A percentile compares a stretch with the other conserved stretches of the same genome.
phyloP scores from a whole-genome alignment of 2,797 vertebrate species.

The Platalea minor region DNA sequence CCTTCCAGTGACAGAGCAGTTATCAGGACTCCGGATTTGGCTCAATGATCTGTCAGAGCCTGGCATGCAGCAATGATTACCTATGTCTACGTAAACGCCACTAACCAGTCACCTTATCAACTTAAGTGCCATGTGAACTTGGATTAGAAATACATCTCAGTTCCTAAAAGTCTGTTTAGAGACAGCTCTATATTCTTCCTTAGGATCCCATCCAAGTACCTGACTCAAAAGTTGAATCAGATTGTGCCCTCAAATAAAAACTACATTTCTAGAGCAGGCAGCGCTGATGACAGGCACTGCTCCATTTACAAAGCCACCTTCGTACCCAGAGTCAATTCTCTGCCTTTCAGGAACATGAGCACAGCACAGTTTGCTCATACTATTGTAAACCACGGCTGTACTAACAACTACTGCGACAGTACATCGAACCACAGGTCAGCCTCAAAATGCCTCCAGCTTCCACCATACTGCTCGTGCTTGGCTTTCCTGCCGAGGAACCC shows the following conservation, averaged over 20 bases:
- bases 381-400: not conserved
- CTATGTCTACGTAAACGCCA: not conserved
- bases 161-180: not conserved
- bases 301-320: not conserved
- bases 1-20: not conserved
- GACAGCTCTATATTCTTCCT: not conserved
- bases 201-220: not conserved
- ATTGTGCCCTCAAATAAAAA: not conserved
- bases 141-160: not conserved
- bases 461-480: not conserved
- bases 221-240: not conserved
- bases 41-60: not conserved
- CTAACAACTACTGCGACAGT: not conserved
- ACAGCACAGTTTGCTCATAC: fast-evolving
- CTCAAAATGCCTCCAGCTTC: not conserved
- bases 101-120: not conserved
- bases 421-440: not conserved
- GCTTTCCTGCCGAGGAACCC: not conserved
- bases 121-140: not conserved
- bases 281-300: not conserved
- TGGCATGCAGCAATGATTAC: not conserved
- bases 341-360: not conserved
- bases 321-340: not conserved
- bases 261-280: not conserved
- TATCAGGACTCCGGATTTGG: not conserved